Evolutionary conservation across 2,888 invertebrate species (phyloP).

Genomic region (Drosophila macrothrix): DNA sequence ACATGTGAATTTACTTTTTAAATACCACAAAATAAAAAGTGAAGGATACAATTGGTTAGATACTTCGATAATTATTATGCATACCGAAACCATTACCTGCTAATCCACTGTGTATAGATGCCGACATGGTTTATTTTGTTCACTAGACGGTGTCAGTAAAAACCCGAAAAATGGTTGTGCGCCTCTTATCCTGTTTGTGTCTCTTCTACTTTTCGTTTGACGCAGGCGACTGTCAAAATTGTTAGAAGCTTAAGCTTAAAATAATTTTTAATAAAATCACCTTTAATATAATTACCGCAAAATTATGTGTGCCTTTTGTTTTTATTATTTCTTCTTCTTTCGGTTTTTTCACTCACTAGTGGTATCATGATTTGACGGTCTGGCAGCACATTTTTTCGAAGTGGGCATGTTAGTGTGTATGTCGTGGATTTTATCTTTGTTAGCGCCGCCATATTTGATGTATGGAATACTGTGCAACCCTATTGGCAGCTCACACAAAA

Average conservation of each 20-base stretch:
- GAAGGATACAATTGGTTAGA: constrained; percentile 88
- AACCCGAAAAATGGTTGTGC: neutral
- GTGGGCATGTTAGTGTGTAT: constrained; percentile 5
- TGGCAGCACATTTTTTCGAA: constrained; percentile 19
- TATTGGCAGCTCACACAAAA: neutral
- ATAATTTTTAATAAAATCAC: neutral
- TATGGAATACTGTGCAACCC: neutral
- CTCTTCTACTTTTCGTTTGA: neutral
- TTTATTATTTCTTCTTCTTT: constrained; percentile 30
- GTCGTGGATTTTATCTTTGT: neutral
- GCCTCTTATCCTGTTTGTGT: neutral
- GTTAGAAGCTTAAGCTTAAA: neutral
- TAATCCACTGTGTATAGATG: neutral
- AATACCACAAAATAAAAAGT: neutral
- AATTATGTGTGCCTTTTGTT: constrained; percentile 33
- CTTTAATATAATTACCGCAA: constrained; percentile 20
- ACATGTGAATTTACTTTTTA: neutral
- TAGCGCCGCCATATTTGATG: constrained; percentile 16
- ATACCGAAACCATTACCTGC: neutral
- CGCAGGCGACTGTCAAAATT: neutral
- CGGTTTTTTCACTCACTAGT: neutral
- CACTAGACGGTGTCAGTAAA: neutral
- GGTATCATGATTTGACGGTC: neutral
- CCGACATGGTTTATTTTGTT: neutral
- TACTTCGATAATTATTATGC: constrained; percentile 87